Base-by-base conservation (phyloP, 2,888 invertebrate genomes). In the Dusona sp. region DNA sequence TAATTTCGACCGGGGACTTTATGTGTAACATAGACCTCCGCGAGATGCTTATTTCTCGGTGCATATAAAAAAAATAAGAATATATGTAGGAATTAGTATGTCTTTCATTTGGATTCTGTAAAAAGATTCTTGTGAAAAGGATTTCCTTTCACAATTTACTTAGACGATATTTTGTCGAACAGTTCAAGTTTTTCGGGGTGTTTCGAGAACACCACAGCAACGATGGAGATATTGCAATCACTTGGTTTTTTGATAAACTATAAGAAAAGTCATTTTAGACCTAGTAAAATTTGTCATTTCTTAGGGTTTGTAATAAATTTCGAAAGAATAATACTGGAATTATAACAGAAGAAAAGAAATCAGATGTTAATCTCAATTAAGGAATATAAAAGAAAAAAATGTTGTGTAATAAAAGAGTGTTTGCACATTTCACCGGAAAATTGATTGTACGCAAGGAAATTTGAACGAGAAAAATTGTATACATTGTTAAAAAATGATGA, bases 101-200 rank as follows among this genome's bases (percentile, higher is more conserved):
- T n/a, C n/a, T n/a, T n/a, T n/a, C n/a, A n/a, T 36, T 36, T 36
- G 36, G 36, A 7, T 36, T 36, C 3, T 36, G 36, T 36, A n/a
- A n/a, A n/a, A 82, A 74, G 29, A 79, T 82, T 19, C 86, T 84
- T 84, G 45, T 45, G 79, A 29, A 67, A 67, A 54, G 79, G 84
- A n/a, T 72, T 72, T 33, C n/a, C 48, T 11, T 65, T 72, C 25
- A 38, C 51, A 33, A 38, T 83, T 13, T 83, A 82, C 54, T 64
- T 68, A 13, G 75, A 82, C 25, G 72, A 80, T 22, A 72, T 80
- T 36, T 33, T 80, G 19, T 72, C 72, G 22, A 64, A 70, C 13
- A 78, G 51, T 19, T 51, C 70, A 7, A 36, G 64, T 61, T 29
- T 78, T 1, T 29, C 19, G n/a, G 54, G 70, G 42, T 68, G 68